Conservation (phyloP, 1,140 invertebrate species). For the Brachystomella parvula region DNA sequence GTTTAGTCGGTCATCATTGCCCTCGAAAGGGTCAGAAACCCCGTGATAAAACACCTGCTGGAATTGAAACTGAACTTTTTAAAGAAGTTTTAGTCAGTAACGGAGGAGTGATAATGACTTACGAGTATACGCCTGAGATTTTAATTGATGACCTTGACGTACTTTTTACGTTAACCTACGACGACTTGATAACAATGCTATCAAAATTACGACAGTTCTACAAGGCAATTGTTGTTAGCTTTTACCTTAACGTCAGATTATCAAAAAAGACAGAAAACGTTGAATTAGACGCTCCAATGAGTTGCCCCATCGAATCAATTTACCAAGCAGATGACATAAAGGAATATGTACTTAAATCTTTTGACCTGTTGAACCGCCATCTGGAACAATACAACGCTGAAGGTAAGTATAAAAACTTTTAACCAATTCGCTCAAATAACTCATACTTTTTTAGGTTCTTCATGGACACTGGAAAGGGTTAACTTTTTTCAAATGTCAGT, state of each 20-base stretch:
- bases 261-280: background rate
- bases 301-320: background rate
- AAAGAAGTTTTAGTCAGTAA: background rate
- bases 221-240: background rate
- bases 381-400: background rate
- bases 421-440: background rate
- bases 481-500: background rate
- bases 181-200: background rate
- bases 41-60: background rate
- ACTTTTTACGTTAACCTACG: background rate
- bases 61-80: background rate
- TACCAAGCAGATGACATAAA: background rate
- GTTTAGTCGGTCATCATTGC: background rate
- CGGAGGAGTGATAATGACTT: background rate
- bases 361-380: background rate
- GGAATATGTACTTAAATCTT: background rate
- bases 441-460: background rate
- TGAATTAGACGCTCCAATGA: background rate
- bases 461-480: background rate
- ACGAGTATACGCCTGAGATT: background rate
- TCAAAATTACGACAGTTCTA: background rate
- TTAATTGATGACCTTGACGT: background rate
- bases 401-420: background rate
- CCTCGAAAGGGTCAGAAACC: background rate
- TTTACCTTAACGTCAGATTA: too few species aligned